Evolutionary conservation across 2,888 invertebrate species (phyloP).

Genomic region (Amblyjoppa proteus): DNA sequence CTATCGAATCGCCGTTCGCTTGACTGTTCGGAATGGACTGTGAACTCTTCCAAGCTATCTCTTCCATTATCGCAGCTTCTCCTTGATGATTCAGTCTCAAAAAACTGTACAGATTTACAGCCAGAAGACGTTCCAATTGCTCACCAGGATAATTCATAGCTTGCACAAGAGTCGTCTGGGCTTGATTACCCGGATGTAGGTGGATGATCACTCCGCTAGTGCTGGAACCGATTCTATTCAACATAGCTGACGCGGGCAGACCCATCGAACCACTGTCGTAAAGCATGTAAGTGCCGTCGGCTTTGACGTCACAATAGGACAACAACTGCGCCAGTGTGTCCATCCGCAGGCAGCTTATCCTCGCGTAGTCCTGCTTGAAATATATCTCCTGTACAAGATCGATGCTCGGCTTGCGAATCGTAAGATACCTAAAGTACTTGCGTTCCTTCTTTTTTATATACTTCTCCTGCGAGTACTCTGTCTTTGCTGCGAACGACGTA

Average conservation of each 20-base stretch:
- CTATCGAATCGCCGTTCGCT: conserved; percentile 20
- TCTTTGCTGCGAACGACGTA: conserved; percentile 95
- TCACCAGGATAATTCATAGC: conserved; percentile 93
- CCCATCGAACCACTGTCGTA: conserved; percentile 97
- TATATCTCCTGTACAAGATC: conserved; percentile 94
- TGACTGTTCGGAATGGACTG: neutral
- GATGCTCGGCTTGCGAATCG: conserved; percentile 92
- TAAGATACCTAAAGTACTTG: conserved; percentile 95
- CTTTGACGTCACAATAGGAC: conserved; percentile 92
- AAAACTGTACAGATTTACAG: conserved; percentile 92
- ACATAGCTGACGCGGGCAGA: conserved; percentile 92
- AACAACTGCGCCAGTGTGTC: conserved; percentile 96
- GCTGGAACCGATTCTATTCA: conserved; percentile 91
- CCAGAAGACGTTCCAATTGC: conserved; percentile 89
- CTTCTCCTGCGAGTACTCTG: conserved; percentile 96
- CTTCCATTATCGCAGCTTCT: conserved; percentile 78
- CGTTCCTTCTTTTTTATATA: conserved; percentile 97
- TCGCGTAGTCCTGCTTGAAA: conserved; percentile 91
- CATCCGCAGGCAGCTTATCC: conserved; percentile 91
- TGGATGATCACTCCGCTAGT: conserved; percentile 90
- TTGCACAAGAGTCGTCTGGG: conserved; percentile 91
- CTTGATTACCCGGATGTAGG: conserved; percentile 93
- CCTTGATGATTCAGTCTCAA: conserved; percentile 90
- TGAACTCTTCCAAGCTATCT: conserved; percentile 58
- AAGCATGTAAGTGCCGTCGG: conserved; percentile 91